phyloP scores from a whole-genome alignment of 2,113 vertebrate genomes.

The Centropus bengalensis region DNA sequence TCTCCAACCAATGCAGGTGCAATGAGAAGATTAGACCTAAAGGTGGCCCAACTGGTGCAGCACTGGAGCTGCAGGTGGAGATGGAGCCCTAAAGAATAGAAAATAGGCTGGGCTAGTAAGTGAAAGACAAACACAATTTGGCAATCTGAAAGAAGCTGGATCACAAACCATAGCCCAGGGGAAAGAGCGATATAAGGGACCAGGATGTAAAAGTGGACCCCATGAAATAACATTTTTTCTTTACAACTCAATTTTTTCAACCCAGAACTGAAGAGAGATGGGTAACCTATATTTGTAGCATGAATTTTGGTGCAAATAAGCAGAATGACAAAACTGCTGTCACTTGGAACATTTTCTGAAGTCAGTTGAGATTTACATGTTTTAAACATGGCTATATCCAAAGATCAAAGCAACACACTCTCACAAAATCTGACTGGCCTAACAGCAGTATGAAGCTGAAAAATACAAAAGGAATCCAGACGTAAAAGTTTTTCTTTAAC shows the following conservation, averaged over 20 bases:
- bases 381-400: neutral
- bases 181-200: neutral
- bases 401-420: neutral
- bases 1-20: fast-evolving
- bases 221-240: neutral
- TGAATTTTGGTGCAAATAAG: neutral
- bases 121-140: neutral
- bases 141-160: neutral
- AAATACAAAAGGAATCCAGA: neutral
- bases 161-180: neutral
- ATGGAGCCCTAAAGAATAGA: neutral
- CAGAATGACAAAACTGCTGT: neutral
- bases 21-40: neutral
- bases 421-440: neutral
- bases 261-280: neutral
- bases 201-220: neutral
- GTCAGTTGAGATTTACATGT: neutral
- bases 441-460: neutral
- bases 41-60: fast-evolving
- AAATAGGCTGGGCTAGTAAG: neutral
- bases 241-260: neutral
- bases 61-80: neutral
- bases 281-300: neutral
- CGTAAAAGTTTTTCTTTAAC: neutral
- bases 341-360: neutral